phyloP scores from a whole-genome alignment of 2,888 invertebrate species.

The Nephrotoma flavescens region DNA sequence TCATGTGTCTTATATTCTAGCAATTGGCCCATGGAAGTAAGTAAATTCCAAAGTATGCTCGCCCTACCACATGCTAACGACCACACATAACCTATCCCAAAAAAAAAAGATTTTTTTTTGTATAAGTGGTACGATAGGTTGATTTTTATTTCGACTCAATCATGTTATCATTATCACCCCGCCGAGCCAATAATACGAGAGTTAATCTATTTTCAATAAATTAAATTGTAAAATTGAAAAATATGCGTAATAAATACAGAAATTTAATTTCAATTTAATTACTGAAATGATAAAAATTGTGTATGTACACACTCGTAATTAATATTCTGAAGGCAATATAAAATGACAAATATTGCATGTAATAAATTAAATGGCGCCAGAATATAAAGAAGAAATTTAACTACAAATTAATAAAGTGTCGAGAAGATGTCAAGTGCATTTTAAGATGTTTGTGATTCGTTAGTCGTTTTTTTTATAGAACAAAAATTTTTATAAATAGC shows the following conservation, averaged over 20 bases:
- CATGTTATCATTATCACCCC: too few species aligned
- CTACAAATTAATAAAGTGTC: constrained; percentile 1
- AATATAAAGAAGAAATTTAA: neutral
- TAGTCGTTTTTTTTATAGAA: neutral
- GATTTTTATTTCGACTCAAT: too few species aligned
- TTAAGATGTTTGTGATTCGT: neutral
- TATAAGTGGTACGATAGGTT: neutral
- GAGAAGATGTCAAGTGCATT: constrained; percentile 4
- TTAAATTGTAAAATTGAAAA: neutral
- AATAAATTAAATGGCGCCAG: neutral
- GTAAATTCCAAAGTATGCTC: too few species aligned
- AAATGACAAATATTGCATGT: neutral
- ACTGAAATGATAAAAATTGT: neutral
- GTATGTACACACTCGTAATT: neutral
- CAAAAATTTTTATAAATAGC: neutral
- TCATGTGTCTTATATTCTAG: too few species aligned
- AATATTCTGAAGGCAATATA: neutral
- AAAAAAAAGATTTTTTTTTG: neutral
- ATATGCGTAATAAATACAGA: neutral
- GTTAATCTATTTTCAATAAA: neutral
- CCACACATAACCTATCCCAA: neutral
- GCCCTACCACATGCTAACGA: neutral
- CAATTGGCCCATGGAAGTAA: too few species aligned
- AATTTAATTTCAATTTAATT: neutral
- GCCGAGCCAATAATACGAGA: neutral